These are phyloP conservation scores for Chlorops oryzae DNA, from an alignment of 1,140 invertebrate species.

Conservation along the genomic window DNA sequence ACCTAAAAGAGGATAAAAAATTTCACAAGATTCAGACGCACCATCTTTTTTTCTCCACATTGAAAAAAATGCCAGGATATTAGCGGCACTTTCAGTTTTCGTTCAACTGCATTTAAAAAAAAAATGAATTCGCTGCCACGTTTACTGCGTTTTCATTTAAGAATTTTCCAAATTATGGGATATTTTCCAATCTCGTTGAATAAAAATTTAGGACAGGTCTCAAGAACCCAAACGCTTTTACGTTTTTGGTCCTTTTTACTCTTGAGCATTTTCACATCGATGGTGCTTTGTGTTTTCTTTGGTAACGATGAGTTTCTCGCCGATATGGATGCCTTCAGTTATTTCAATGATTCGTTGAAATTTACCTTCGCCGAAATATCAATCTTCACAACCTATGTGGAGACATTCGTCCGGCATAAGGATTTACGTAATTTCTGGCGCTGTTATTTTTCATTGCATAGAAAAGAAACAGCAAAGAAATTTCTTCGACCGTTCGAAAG, in stretches of 20 bases:
- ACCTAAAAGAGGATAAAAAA: too few relatives aligned
- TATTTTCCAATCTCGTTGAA: too few relatives aligned
- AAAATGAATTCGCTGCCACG: conserved; percentile 15
- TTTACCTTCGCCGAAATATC: conserved; percentile 25
- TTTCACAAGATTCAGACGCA: too few relatives aligned
- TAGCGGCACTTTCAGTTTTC: too few relatives aligned
- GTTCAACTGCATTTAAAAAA: too few relatives aligned
- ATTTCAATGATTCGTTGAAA: conserved; percentile 30
- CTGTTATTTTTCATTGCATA: conserved; percentile 1
- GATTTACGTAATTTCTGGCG: conserved; percentile 27
- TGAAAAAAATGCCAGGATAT: too few relatives aligned
- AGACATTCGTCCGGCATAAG: conserved; percentile 18
- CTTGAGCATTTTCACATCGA: conserved; percentile 5
- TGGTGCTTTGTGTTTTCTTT: conserved; percentile 11
- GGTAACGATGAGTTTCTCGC: conserved; percentile 24
- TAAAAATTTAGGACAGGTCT: too few relatives aligned
- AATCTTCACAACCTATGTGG: conserved; percentile 25
- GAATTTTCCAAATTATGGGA: too few relatives aligned
- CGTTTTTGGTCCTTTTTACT: neutral
- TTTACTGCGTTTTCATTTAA: conserved; percentile 20
- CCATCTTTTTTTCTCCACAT: too few relatives aligned
- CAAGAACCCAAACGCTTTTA: too few relatives aligned
- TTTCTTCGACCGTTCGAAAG: neutral
- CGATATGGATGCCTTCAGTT: conserved; percentile 25
- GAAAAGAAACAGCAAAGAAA: conserved; percentile 10